Conservation (phyloP, 2,888 invertebrate species). For the Lithophane socia region DNA sequence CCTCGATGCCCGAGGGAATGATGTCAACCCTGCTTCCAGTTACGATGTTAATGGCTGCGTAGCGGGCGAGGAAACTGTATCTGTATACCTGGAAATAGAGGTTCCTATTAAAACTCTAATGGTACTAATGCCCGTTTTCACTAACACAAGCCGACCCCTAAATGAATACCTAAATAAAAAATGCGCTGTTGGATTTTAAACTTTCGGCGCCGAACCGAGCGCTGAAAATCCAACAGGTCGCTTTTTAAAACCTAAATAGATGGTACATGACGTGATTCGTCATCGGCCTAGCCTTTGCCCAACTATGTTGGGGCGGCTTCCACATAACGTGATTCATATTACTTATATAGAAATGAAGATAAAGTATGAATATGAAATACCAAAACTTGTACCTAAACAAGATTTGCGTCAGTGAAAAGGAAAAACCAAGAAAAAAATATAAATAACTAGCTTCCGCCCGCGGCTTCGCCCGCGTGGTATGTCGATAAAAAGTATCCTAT, state of each 20-base stretch:
- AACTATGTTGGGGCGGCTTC: too few relatives aligned
- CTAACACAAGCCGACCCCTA: too few relatives aligned
- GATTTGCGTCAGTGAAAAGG: not conserved
- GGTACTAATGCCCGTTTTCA: too few relatives aligned
- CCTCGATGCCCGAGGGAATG: slow-evolving; percentile 72
- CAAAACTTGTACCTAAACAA: not conserved
- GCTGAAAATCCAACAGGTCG: too few relatives aligned
- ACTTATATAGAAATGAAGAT: not conserved
- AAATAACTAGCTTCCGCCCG: too few relatives aligned
- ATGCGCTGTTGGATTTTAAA: too few relatives aligned
- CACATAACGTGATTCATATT: not conserved
- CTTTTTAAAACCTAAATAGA: not conserved
- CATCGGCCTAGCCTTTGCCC: too few relatives aligned
- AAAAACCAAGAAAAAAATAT: not conserved
- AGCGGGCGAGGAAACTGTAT: slow-evolving; percentile 94
- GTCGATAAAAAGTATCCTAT: too few relatives aligned
- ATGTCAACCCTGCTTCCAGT: slow-evolving; percentile 83
- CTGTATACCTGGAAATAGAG: slow-evolving; percentile 92
- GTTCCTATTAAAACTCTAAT: too few relatives aligned
- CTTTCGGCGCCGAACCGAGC: too few relatives aligned
- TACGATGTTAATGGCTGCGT: slow-evolving; percentile 92
- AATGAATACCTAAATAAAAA: too few relatives aligned
- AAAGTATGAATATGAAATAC: not conserved
- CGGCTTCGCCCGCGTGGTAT: too few relatives aligned
- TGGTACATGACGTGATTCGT: not conserved